phyloP scores from a whole-genome alignment of 2,113 vertebrate genomes.

The Anoura caudifer region DNA sequence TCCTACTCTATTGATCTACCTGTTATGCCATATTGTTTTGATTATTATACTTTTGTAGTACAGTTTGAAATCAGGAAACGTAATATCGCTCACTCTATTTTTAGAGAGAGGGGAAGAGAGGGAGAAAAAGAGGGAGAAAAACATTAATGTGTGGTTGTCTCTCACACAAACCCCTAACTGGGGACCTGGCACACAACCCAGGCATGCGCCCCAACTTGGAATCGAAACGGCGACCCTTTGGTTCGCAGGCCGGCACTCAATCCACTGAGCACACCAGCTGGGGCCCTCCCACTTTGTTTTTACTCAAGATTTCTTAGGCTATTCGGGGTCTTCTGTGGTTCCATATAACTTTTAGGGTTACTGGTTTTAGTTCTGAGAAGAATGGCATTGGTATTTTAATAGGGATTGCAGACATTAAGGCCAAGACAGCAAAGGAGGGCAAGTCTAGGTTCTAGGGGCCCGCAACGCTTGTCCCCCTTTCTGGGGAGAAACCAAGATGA shows the following conservation, averaged over 20 bases:
- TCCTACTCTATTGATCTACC: neutral
- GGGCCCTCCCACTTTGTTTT: neutral
- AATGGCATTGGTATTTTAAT: neutral
- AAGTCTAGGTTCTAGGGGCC: neutral
- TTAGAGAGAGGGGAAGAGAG: too few species aligned
- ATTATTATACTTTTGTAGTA: neutral
- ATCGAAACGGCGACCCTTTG: too few species aligned
- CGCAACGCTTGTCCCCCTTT: neutral
- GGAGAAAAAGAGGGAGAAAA: too few species aligned
- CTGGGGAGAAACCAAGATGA: neutral
- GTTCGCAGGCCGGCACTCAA: too few species aligned
- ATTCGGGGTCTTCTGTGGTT: neutral
- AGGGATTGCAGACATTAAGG: neutral
- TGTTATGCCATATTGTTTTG: neutral
- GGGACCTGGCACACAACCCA: too few species aligned
- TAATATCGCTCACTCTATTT: too few species aligned
- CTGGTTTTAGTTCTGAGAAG: neutral
- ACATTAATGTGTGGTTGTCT: too few species aligned
- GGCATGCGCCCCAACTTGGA: too few species aligned
- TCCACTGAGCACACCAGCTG: too few species aligned
- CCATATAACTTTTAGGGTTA: neutral
- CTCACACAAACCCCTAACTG: too few species aligned
- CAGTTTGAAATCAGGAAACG: neutral
- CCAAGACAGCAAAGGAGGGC: neutral
- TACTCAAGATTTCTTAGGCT: neutral